Conservation (phyloP, 2,888 invertebrate species). For the Tachina fera region DNA sequence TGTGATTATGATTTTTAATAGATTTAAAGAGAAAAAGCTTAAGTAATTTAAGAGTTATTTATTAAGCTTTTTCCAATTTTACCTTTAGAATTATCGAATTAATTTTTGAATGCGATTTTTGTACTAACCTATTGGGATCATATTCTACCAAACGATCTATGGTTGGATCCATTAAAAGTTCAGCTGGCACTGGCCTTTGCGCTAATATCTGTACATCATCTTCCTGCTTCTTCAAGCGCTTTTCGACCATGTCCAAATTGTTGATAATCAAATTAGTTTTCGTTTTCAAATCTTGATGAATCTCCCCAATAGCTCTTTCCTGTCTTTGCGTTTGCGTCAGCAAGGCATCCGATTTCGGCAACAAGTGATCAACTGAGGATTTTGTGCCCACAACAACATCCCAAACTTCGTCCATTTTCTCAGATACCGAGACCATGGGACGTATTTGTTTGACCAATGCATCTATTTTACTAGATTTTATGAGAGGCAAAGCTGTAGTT, state of each 20-base stretch:
- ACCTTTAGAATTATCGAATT: neutral
- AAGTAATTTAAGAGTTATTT: conserved; percentile 16
- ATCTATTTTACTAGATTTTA: conserved; percentile 90
- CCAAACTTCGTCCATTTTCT: conserved; percentile 96
- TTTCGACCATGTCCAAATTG: conserved; percentile 93
- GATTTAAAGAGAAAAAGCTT: conserved; percentile 28
- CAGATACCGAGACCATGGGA: conserved; percentile 92
- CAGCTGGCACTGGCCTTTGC: conserved; percentile 89
- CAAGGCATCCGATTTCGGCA: conserved; percentile 93
- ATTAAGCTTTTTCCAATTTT: conserved; percentile 26
- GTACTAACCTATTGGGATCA: conserved; percentile 87
- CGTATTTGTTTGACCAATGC: conserved; percentile 91
- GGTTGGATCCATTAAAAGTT: conserved; percentile 89
- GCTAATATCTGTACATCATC: conserved; percentile 91
- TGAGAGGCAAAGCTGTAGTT: conserved; percentile 85
- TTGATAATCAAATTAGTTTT: conserved; percentile 94
- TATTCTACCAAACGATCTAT: conserved; percentile 91
- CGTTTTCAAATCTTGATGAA: conserved; percentile 90
- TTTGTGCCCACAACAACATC: conserved; percentile 94
- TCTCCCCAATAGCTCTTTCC: conserved; percentile 93
- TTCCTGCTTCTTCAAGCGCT: conserved; percentile 91
- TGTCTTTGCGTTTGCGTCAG: conserved; percentile 93
- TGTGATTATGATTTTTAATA: conserved; percentile 10
- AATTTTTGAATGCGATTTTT: neutral
- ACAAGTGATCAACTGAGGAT: conserved; percentile 92